phyloP scores from a whole-genome alignment of 2,113 vertebrate species.

The Petromus typicus region DNA sequence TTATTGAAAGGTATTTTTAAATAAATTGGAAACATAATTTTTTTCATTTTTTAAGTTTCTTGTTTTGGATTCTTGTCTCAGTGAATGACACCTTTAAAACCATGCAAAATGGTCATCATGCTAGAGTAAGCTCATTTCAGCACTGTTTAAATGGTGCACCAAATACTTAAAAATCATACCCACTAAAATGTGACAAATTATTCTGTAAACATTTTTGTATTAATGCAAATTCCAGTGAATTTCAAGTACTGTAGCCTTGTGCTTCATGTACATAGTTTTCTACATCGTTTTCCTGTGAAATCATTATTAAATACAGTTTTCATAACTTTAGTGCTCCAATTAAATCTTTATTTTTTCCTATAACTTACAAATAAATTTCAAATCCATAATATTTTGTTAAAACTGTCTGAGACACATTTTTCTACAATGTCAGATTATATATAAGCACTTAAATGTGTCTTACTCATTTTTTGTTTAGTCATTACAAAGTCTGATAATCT shows the following conservation, averaged over 20 bases:
- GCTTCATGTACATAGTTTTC: background rate
- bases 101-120: background rate
- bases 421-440: background rate
- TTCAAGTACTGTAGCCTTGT: background rate
- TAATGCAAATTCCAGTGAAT: background rate
- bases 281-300: background rate
- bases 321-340: background rate
- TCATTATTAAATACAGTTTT: background rate
- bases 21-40: background rate
- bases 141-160: background rate
- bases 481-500: background rate
- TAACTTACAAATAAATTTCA: background rate
- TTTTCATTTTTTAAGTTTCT: background rate
- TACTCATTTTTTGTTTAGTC: background rate
- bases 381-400: background rate
- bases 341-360: conserved; percentile 10
- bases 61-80: background rate
- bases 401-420: background rate
- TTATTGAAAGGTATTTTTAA: background rate
- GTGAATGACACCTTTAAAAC: background rate
- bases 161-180: background rate
- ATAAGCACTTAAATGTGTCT: background rate
- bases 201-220: background rate
- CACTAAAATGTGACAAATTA: background rate
- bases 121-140: background rate